These are phyloP conservation scores for Aphelocoma californica DNA, from an alignment of 2,797 vertebrate species.

Conservation along the genomic window DNA sequence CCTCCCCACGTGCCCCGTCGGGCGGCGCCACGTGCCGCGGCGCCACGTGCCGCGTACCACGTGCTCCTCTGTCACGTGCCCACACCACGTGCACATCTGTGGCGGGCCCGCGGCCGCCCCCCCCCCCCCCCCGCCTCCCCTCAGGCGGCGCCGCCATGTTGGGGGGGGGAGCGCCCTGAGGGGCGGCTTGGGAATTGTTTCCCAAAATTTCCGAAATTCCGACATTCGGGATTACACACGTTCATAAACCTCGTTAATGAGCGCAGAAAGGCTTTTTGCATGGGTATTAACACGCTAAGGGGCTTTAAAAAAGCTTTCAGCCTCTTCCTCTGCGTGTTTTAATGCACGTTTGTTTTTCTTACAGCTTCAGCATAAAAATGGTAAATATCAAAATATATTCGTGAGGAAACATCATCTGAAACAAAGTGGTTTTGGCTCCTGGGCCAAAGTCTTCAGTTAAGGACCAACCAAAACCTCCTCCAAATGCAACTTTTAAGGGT, in stretches of 20 bases:
- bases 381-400: background rate
- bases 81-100: background rate
- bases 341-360: background rate
- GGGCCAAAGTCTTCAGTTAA: background rate
- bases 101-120: background rate
- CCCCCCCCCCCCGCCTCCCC: background rate
- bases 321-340: background rate
- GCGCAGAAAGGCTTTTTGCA: background rate
- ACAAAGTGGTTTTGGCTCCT: background rate
- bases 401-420: background rate
- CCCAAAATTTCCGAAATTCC: background rate
- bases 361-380: background rate
- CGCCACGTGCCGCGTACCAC: too few relatives aligned
- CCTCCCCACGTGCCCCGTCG: background rate
- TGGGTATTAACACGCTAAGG: background rate
- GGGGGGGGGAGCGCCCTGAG: background rate
- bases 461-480: background rate
- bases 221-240: too few relatives aligned
- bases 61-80: background rate
- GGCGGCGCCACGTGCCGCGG: too few relatives aligned
- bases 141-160: background rate
- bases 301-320: background rate
- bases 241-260: background rate
- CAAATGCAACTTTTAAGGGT: background rate
- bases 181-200: background rate